Conservation (phyloP, 2,797 vertebrate species). For the Apodemus agrarius region DNA sequence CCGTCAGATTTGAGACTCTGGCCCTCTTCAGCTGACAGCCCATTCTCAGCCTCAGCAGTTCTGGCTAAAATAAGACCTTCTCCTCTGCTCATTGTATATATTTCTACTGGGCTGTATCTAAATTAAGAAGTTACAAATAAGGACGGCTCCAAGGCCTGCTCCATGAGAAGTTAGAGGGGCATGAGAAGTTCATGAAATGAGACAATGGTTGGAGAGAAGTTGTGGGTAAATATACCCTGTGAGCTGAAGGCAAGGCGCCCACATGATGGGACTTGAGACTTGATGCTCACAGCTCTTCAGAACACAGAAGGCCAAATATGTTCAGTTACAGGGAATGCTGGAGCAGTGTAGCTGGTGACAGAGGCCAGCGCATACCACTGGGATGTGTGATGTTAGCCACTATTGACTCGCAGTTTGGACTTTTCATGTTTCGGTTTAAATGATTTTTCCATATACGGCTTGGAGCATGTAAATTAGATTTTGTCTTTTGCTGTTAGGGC, state of each 20-base stretch:
- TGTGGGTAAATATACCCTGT: rapidly evolving
- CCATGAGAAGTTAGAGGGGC: neutral
- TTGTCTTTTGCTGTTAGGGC: conserved; percentile 69
- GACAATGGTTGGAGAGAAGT: neutral
- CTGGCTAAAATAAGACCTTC: conserved; percentile 70
- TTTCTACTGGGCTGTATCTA: conserved; percentile 66
- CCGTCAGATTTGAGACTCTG: conserved; percentile 55
- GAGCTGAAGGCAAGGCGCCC: neutral
- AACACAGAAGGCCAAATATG: conserved; percentile 62
- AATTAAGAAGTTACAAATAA: conserved; percentile 79
- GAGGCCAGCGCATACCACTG: conserved; percentile 55
- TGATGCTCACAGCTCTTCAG: neutral
- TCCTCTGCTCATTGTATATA: conserved; percentile 66
- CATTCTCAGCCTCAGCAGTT: conserved; percentile 55
- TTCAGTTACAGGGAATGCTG: conserved; percentile 43
- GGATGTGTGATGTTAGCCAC: conserved; percentile 70
- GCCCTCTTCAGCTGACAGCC: conserved; percentile 72
- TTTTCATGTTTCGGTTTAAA: conserved; percentile 60
- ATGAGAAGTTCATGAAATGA: neutral
- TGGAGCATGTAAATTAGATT: conserved; percentile 75
- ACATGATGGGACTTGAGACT: conserved; percentile 42
- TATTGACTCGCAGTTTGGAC: conserved; percentile 60
- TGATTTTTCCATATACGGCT: conserved; percentile 78
- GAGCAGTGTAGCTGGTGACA: neutral
- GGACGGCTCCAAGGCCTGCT: conserved; percentile 30